Conservation (phyloP, 2,888 invertebrate species). For the Conomelus anceps region DNA sequence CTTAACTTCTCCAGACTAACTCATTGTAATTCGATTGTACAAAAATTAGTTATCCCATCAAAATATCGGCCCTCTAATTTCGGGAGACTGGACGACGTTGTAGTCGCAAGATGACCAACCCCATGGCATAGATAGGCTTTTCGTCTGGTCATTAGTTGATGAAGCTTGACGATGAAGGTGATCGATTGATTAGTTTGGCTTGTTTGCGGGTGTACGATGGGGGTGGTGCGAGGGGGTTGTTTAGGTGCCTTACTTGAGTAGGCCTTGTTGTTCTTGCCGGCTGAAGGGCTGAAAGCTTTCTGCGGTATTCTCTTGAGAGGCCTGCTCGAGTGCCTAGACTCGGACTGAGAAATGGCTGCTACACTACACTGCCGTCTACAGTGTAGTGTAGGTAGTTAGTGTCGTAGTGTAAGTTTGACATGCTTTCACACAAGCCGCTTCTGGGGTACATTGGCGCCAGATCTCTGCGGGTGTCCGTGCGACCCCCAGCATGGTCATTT, state of each 20-base stretch:
- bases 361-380: no score
- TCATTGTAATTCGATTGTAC: neutral
- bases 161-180: neutral
- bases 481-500: neutral
- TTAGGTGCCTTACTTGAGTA: neutral
- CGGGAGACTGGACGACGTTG: neutral
- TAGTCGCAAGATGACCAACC: no score
- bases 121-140: no score
- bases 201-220: neutral
- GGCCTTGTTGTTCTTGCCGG: neutral
- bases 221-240: neutral
- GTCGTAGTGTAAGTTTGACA: neutral
- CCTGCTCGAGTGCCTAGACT: neutral
- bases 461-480: neutral
- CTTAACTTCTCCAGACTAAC: neutral
- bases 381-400: neutral
- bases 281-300: neutral
- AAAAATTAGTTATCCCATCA: neutral
- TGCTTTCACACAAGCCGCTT: neutral
- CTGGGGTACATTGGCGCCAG: neutral
- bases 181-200: neutral
- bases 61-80: neutral
- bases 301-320: neutral
- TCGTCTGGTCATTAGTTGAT: neutral
- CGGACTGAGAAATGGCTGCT: neutral